Base-by-base conservation (phyloP, 2,797 vertebrate genomes). In the Sebastes aleutianus region DNA sequence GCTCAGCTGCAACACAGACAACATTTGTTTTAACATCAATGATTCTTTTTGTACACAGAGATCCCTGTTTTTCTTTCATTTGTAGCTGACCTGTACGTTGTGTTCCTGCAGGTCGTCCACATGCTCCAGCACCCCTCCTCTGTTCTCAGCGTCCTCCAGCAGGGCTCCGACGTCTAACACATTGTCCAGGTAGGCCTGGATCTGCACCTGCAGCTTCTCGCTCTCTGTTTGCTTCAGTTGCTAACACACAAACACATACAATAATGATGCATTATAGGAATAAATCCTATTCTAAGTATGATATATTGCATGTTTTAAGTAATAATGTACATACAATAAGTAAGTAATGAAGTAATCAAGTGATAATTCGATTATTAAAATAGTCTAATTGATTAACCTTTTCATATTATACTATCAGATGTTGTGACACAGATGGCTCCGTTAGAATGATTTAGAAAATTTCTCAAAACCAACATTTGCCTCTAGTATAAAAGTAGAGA, bases 101-200 rank as follows among this genome's bases (percentile, higher is more conserved):
- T 96, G 94, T 9, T 96, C 96, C 90, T 98, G 96, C 77, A 99
- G 93, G 22, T 97, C 96, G 16, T 98, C 96, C 91, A 97, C 92
- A 29, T 98, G 97, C 32, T 99, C 97, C 93, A 98, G 84, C 71
- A 97, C 95, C 0, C 96, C 96, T 0, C 96, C 96, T 94, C 97
- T 97, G 87, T 94, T 97, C 92, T 99, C 98, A 0, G 97, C 96
- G 20, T 99, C 98, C 91, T 99, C 98, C 93, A 99, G 93, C 90
- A 99, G 95, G 2, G 96, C 93, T 0, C 98, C 97, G 20, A 99
- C 98, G 0, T 99, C 98, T 1, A 99, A 96, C 65, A 99, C 95
- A 0, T 99, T 99, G 93, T 99, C 98, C 95, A 99, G 95, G 90
- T 99, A 99, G 2, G 98, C 98, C 92, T 99, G 98, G 86, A 99